Percentiles rank a stretch among this genome's conserved stretches.
Conservation (phyloP, 37 sponge, comb jelly and placozoan species). For the Diacarnus erythraeanus region DNA sequence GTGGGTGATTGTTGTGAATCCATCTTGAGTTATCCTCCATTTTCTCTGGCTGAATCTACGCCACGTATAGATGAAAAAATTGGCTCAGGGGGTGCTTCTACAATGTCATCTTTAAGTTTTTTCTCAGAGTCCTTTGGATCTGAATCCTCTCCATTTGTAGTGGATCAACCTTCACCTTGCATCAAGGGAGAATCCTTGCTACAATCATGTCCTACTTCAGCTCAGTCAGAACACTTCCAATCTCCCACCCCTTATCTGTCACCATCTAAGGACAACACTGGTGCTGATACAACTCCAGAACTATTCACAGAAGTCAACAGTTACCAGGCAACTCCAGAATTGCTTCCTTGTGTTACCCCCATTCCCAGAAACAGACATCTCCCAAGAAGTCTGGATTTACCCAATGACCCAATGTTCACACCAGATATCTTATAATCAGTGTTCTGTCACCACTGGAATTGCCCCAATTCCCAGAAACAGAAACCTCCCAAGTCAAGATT, state of each 20-base stretch:
- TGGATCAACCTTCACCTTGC: neutral
- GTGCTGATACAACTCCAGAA: neutral
- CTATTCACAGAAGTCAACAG: neutral
- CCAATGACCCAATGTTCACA: neutral
- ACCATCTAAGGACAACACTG: neutral
- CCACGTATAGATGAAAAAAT: neutral
- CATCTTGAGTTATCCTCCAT: conserved; percentile 4
- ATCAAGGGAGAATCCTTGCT: neutral
- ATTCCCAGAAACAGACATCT: neutral
- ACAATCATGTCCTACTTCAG: neutral
- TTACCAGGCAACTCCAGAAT: too few species aligned
- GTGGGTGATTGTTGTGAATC: conserved; percentile 5
- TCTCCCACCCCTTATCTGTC: neutral
- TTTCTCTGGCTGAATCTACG: neutral
- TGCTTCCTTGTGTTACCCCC: neutral
- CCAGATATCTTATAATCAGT: neutral
- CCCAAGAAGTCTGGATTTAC: too few species aligned
- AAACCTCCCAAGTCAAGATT: too few species aligned
- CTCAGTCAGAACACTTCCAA: neutral
- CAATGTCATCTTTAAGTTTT: neutral
- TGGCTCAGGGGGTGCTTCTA: neutral
- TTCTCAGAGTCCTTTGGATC: neutral
- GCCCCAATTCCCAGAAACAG: too few species aligned
- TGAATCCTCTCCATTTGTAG: neutral
- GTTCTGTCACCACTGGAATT: neutral